Base-by-base conservation (phyloP, 2,888 invertebrate species). In the Drosophila prostipennis region DNA sequence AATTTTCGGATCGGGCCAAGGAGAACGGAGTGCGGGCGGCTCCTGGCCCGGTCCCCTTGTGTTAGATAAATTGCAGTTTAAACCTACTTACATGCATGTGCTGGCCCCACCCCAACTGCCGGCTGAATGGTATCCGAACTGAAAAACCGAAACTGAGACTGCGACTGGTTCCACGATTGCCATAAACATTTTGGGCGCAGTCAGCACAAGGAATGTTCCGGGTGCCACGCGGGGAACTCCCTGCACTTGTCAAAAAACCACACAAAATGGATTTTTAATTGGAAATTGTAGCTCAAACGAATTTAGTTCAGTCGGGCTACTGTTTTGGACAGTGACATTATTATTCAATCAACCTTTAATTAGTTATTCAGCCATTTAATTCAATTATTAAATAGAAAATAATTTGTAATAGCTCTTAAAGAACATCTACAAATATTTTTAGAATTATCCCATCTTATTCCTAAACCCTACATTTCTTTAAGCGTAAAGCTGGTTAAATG, bases 41-140 rank as follows among this genome's bases (percentile, higher is more conserved):
- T 59, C 48, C 42, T 48, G 54, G 48, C 42, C 57, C 43, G 45
- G 72, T 61, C 69, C 80, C 72, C 65, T 63, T 67, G 76, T 73
- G 73, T 73, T 77, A 87, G 82, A 83, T 83, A 83, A 83, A 83
- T 83, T 83, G 86, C 87, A 85, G 85, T 74, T 85, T 79, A 83
- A 83, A 74, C 86, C 87, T 64, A 85, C 80, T 83, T 85, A 78
- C 78, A 70, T 78, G 80, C 87, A 87, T 87, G 88, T 82, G 87
- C 69, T 65, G 72, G 72, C 54, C 59, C 48, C 52, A 63, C 19
- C 10, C 4, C 40, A 1, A 16, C 5, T 14, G 11, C 42, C 57
- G 36, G 46, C 39, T 56, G 54, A 32, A 71, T 40, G 54, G 36
- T 26, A 26, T 26, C 26, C 26, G 6, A 26, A 26, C 26, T 26